These are phyloP conservation scores for Enteromius argenteus DNA, from an alignment of 2,797 vertebrate species.

Conservation along the genomic window DNA sequence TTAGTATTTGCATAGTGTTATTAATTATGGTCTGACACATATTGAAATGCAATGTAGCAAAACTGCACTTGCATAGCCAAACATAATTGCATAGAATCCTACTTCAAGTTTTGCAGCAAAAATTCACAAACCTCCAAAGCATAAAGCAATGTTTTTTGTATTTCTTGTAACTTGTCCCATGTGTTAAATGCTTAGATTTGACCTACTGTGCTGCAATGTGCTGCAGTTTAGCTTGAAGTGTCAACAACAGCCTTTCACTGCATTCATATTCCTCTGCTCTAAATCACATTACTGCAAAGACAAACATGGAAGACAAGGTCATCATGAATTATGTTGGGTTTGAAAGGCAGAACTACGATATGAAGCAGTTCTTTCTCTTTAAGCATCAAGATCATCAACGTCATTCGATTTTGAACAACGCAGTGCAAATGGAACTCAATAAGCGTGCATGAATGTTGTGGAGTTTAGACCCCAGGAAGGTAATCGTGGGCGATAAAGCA, in stretches of 20 bases:
- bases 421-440: conserved; percentile 1
- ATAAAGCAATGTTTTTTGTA: conserved; percentile 47
- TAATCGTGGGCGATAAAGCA: conserved; percentile 57
- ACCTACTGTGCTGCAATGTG: not conserved
- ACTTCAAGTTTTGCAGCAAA: conserved; percentile 31
- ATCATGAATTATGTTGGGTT: conserved; percentile 15
- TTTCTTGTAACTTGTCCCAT: conserved; percentile 6
- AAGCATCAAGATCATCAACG: not conserved
- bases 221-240: conserved; percentile 17
- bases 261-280: conserved; percentile 48
- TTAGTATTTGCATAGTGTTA: not conserved
- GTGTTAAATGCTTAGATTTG: conserved; percentile 34
- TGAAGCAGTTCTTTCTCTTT: conserved; percentile 37
- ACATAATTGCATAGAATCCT: not conserved
- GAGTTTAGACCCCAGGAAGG: conserved; percentile 51
- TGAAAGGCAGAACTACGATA: conserved; percentile 28
- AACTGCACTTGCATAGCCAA: not conserved
- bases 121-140: conserved; percentile 31
- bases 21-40: not conserved
- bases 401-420: conserved; percentile 48
- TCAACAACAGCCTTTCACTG: conserved; percentile 38
- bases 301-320: conserved; percentile 34
- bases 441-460: conserved; percentile 46
- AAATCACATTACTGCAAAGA: conserved; percentile 43
- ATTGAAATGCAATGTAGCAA: not conserved